Evolutionary conservation across 2,113 vertebrate genomes (phyloP), one percentile per base, ranked within the genome.

Genomic region (Maccullochella peelii): DNA sequence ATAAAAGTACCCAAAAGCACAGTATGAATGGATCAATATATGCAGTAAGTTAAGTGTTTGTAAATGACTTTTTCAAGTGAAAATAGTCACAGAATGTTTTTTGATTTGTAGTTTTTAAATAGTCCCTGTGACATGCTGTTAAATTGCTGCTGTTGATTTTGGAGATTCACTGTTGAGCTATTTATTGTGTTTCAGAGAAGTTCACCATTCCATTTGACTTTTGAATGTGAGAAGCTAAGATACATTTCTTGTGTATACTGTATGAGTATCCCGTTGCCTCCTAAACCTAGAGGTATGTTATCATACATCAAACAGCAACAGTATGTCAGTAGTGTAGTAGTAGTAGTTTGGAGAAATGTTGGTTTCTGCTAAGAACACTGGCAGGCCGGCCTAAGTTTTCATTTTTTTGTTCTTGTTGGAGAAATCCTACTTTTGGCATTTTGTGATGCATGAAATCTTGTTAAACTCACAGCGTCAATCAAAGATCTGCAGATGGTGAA

Each of bases 151-250:
- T 86, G 66, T 67, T 84, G 65, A 67, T 78, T 88, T 73, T 79
- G 33, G 66, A 62, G 61, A 58, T 73, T 77, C 25, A 74, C 6
- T 84, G 74, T 86, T 33, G 30, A 72, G 73, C 73, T 91, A 82
- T 88, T 86, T 89, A 81, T 91, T 92, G 83, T 90, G 74, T 91
- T 81, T 82, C 88, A 83, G 79, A 89, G 74, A 89, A 73, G 81
- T 92, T 90, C 87, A 94, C 92, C 94, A 95, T 95, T 95, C 94
- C 94, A 95, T 90, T 93, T 94, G 85, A 91, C 84, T 86, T 92
- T 81, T 95, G 88, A 94, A 93, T 91, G 87, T 94, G 83, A 88
- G 82, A 89, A 81, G 84, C 70, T 69, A 68, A 67, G 65, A 58
- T 71, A 66, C 83, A 25, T 80, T 79, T 85, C 55, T 82, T 82